These are phyloP conservation scores for Crocallis elinguaria DNA, from an alignment of 2,888 invertebrate species.

Conservation along the genomic window DNA sequence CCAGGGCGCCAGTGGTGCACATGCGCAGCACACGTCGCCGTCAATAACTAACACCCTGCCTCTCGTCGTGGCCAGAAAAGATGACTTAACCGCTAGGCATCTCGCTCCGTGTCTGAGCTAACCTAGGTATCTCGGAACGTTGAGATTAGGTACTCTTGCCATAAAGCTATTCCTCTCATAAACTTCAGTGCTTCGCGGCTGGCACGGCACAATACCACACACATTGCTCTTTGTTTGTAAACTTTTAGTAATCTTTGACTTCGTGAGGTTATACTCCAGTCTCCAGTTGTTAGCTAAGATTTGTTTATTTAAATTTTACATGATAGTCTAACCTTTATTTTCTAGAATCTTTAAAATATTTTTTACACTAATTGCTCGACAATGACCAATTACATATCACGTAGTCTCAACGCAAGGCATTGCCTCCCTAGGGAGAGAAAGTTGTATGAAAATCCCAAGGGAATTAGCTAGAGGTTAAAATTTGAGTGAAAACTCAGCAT, in stretches of 20 bases:
- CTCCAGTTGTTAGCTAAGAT: neutral
- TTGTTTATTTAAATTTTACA: too few relatives aligned
- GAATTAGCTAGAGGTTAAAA: too few relatives aligned
- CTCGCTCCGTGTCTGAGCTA: conserved; percentile 50
- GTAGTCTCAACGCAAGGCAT: too few relatives aligned
- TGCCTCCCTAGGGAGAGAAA: too few relatives aligned
- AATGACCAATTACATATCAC: too few relatives aligned
- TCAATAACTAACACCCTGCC: conserved; percentile 80
- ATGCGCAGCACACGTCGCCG: conserved; percentile 73
- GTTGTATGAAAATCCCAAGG: too few relatives aligned
- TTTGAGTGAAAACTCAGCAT: too few relatives aligned
- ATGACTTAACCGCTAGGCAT: conserved; percentile 76
- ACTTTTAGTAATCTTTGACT: neutral
- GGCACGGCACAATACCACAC: neutral
- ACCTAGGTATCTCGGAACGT: conserved; percentile 44
- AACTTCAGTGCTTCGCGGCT: neutral
- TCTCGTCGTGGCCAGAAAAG: conserved; percentile 79
- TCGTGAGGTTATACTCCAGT: neutral
- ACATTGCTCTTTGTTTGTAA: neutral
- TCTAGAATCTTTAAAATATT: too few relatives aligned
- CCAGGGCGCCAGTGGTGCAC: conserved; percentile 76
- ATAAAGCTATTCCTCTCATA: conserved; percentile 2
- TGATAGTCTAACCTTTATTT: too few relatives aligned
- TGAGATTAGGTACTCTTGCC: conserved; percentile 17
- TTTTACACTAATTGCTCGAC: too few relatives aligned